Evolutionary conservation across 2,888 invertebrate species (phyloP), one percentile per base, ranked within the genome.

Genomic region (Parnassius glacialis): DNA sequence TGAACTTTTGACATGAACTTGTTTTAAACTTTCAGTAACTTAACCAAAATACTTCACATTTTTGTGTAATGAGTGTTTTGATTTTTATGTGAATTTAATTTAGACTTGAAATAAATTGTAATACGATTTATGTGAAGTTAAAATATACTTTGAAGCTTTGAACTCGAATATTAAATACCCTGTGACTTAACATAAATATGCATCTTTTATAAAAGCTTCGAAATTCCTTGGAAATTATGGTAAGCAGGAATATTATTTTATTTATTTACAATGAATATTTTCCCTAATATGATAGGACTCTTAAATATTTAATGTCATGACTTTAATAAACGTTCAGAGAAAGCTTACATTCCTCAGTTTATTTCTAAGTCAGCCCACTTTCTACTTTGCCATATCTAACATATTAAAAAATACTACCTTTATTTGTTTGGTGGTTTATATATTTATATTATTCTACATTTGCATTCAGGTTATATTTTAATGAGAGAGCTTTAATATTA

Each of bases 1-100:
- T 89, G 90, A 90, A 91, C 90, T 91, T 90, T 90, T 91, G 90
- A 91, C 90, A 87, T 90, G 87, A 90, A 90, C 90, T 90, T 90
- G 82, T 84, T 82, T 80, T 81, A 77, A 87, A 88, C 84, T 88
- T 85, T 80, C 70, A 85, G 82, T 59, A 87, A 84, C 83, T 84
- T 90, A 87, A 84, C 88, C 89, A 90, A 89, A 90, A 88, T 89
- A 89, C 79, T 81, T 86, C 76, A 85, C 83, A 81, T 85, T 87
- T 85, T 81, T 83, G 76, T 81, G 83, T 82, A 83, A 82, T 84
- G 74, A 81, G 84, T 81, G 83, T 85, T 79, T 77, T 83, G 75
- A 84, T 82, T 81, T 12, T 74, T 78, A 81, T 85, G 81, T 65
- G 83, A 86, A 80, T 73, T 74, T 71, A 74, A 56, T 75, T 73